Percentiles rank a stretch among this genome's conserved stretches.
Evolutionary conservation across 1,140 invertebrate species (phyloP).

Genomic region (Hestina assimilis): DNA sequence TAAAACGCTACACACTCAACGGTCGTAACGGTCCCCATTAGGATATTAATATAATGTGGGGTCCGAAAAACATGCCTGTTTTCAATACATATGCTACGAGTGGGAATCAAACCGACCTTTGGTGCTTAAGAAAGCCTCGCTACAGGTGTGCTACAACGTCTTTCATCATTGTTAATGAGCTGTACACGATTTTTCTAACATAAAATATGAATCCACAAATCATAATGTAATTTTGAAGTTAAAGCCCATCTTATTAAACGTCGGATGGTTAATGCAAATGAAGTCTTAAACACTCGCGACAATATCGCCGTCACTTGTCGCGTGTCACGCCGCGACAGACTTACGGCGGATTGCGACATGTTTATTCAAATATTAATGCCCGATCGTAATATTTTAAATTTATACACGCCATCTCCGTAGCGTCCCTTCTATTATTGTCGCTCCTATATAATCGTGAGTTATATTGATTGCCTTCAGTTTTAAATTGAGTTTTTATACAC

Average conservation of each 20-base stretch:
- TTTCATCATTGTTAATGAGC: no score
- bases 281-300: conserved; percentile 33
- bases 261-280: conserved; percentile 35
- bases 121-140: no score
- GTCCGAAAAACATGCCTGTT: no score
- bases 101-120: no score
- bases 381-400: conserved; percentile 53
- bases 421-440: conserved; percentile 22
- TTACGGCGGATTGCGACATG: conserved; percentile 42
- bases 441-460: conserved; percentile 37
- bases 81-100: no score
- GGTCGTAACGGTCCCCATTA: no score
- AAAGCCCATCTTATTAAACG: conserved; percentile 13
- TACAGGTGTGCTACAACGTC: no score
- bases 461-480: conserved; percentile 36
- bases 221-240: conserved; percentile 6
- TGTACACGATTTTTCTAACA: background rate
- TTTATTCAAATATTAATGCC: conserved; percentile 65
- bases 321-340: conserved; percentile 41
- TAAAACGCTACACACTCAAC: no score
- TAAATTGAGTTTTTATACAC: conserved; percentile 13
- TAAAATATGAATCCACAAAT: background rate
- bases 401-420: conserved; percentile 37
- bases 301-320: conserved; percentile 31
- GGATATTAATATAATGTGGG: no score